phyloP scores from a whole-genome alignment of 2,797 vertebrate genomes.

The Limosa lapponica region DNA sequence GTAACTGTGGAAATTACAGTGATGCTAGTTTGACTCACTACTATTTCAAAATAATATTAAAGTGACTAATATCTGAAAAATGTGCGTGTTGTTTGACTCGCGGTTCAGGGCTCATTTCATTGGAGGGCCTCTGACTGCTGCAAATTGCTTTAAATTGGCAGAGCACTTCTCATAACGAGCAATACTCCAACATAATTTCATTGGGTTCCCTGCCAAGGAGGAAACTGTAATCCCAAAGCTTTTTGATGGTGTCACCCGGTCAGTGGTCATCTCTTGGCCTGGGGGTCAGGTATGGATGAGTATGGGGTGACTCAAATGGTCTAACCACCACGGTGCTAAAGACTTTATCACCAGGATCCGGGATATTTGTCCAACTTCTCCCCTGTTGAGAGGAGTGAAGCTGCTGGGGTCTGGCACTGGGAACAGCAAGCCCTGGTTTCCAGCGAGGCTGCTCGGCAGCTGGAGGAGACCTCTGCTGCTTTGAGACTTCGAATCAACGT shows the following conservation, averaged over 20 bases:
- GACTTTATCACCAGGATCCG: neutral
- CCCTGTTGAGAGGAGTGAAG: neutral
- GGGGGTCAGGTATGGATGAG: neutral
- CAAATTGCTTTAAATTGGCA: neutral
- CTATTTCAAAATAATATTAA: neutral
- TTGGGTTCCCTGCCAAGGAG: neutral
- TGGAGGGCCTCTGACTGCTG: neutral
- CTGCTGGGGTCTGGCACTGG: neutral
- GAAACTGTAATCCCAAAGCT: neutral
- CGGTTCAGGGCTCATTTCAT: neutral
- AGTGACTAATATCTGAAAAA: slow-evolving; percentile 46
- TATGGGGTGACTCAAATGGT: neutral
- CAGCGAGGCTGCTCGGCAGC: neutral
- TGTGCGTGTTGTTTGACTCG: neutral
- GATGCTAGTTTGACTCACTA: slow-evolving; percentile 47
- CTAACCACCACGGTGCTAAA: fast-evolving
- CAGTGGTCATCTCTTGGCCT: neutral
- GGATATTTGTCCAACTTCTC: neutral
- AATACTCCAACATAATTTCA: neutral
- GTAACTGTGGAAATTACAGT: slow-evolving; percentile 13
- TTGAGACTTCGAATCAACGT: too few relatives aligned
- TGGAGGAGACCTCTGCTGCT: neutral
- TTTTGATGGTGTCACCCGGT: neutral
- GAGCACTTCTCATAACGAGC: neutral
- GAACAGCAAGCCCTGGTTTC: neutral